Evolutionary conservation across 2,113 vertebrate genomes (phyloP).

Genomic region (Geococcyx californianus): DNA sequence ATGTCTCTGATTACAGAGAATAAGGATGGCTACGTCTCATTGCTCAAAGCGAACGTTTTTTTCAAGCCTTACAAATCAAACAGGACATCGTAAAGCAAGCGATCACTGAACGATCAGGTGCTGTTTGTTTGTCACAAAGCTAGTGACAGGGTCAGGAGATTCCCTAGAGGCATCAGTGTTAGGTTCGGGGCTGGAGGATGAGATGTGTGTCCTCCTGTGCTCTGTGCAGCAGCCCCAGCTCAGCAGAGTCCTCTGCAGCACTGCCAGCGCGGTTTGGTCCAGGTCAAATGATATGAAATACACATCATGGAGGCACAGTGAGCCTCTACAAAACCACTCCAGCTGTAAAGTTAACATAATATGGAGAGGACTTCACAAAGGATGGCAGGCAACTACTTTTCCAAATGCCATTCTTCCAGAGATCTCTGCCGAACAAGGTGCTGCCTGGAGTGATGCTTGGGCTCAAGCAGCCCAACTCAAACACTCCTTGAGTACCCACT

Average conservation of each 20-base stretch:
- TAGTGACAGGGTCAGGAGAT: not conserved
- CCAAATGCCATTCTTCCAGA: not conserved
- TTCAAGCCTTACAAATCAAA: slow-evolving; percentile 13
- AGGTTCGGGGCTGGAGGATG: not conserved
- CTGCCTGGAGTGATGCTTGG: not conserved
- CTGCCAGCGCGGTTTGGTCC: fast-evolving
- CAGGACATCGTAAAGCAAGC: not conserved
- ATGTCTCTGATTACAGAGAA: slow-evolving; percentile 45
- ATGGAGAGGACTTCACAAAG: not conserved
- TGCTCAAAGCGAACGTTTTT: slow-evolving; percentile 17
- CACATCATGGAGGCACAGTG: not conserved
- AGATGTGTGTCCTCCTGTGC: not conserved
- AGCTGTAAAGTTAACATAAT: not conserved
- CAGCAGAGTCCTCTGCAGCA: not conserved
- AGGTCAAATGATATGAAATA: not conserved
- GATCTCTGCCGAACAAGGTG: not conserved
- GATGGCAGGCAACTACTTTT: not conserved
- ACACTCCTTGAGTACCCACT: not conserved
- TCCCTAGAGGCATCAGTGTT: not conserved
- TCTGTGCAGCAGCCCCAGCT: not conserved
- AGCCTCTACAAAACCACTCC: not conserved
- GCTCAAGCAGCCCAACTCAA: not conserved
- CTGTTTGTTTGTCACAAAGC: not conserved
- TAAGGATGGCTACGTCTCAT: slow-evolving; percentile 3
- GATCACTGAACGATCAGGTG: not conserved